phyloP scores from a whole-genome alignment of 2,113 vertebrate genomes.

The Tiliqua scincoides region DNA sequence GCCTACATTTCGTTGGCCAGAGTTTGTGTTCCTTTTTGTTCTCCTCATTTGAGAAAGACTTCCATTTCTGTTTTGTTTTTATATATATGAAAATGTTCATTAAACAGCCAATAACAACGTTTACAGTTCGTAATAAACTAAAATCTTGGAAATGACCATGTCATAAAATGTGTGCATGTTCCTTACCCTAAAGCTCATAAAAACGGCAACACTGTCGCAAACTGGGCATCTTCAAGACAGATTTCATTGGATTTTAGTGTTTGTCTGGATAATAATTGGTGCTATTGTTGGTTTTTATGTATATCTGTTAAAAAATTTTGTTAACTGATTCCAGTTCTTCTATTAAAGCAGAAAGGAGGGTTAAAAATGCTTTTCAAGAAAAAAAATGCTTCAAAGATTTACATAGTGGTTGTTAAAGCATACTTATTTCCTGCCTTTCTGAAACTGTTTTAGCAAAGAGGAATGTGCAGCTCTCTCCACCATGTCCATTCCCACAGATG shows the following conservation, averaged over 20 bases:
- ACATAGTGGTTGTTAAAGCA: background rate
- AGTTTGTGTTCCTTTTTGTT: background rate
- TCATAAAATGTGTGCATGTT: background rate
- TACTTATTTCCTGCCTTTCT: background rate
- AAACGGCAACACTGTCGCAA: background rate
- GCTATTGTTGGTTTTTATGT: no score
- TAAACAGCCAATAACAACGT: background rate
- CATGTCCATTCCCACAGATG: background rate
- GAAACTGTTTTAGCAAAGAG: background rate
- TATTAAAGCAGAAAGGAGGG: no score
- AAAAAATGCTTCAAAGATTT: background rate
- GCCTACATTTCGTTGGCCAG: no score
- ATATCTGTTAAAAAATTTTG: no score
- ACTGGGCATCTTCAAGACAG: background rate
- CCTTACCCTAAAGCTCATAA: background rate
- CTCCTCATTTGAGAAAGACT: background rate
- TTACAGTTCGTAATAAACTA: background rate
- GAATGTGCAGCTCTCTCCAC: background rate
- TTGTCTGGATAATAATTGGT: no score
- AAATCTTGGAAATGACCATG: background rate
- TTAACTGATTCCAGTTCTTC: no score
- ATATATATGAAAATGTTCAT: background rate
- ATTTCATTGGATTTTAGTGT: background rate
- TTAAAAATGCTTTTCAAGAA: no score
- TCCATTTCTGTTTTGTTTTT: background rate